Evolutionary conservation across 2,113 vertebrate species (phyloP).

Genomic region (Bujurquina vittata): DNA sequence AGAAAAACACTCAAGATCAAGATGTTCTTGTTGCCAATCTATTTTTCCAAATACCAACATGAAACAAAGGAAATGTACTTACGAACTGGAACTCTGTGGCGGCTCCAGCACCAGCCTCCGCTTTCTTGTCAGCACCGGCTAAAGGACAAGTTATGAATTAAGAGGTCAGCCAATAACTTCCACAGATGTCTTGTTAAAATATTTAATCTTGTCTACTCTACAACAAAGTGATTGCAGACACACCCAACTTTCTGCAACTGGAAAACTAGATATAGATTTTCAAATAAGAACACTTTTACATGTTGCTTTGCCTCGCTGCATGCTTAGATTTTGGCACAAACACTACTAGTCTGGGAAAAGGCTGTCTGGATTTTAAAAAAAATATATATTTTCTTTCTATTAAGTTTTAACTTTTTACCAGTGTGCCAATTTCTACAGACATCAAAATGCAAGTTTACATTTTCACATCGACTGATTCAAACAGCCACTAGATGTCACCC

Average conservation of each 20-base stretch:
- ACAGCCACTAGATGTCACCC: background rate
- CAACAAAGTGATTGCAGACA: background rate
- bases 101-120: conserved; percentile 96
- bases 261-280: background rate
- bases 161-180: background rate
- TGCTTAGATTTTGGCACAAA: background rate
- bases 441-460: background rate
- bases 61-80: conserved; percentile 76
- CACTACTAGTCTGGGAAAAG: background rate
- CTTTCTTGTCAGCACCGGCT: conserved; percentile 99
- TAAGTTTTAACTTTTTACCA: background rate
- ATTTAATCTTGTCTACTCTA: background rate
- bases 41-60: background rate
- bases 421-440: background rate
- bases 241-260: background rate
- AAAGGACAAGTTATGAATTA: background rate
- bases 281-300: background rate
- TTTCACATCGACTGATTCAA: background rate
- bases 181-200: background rate
- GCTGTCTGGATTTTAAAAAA: background rate
- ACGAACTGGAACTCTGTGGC: conserved; percentile 99
- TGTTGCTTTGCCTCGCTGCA: too few species aligned
- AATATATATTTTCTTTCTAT: background rate
- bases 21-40: background rate
- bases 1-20: background rate